phyloP scores from a whole-genome alignment of 2,888 invertebrate genomes.

The Doris montereyensis region DNA sequence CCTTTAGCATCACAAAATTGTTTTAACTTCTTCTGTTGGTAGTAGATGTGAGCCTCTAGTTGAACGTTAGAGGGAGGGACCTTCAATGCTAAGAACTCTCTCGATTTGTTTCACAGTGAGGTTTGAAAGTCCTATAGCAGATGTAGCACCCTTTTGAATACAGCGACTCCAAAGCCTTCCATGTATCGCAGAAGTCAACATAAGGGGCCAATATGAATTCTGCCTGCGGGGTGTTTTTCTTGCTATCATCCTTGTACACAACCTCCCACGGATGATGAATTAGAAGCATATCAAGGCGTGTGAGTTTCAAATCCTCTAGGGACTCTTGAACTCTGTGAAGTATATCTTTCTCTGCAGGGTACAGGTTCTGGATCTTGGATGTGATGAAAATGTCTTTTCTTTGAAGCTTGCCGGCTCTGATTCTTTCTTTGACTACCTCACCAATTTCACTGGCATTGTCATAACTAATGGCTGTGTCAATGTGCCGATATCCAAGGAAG shows the following conservation, averaged over 20 bases:
- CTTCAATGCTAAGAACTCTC: constrained; percentile 45
- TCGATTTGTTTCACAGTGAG: constrained; percentile 55
- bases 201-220: constrained; percentile 47
- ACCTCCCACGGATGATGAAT: constrained; percentile 62
- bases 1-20: constrained; percentile 50
- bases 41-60: constrained; percentile 60
- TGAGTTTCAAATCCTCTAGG: constrained; percentile 51
- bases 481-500: constrained; percentile 54
- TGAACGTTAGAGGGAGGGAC: constrained; percentile 58
- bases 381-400: constrained; percentile 58
- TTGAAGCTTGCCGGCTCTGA: constrained; percentile 49
- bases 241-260: constrained; percentile 51
- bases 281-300: constrained; percentile 58
- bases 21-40: constrained; percentile 52
- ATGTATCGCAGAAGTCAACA: constrained; percentile 53
- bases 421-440: constrained; percentile 47
- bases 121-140: constrained; percentile 62
- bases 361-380: constrained; percentile 53
- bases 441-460: constrained; percentile 59
- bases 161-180: constrained; percentile 54
- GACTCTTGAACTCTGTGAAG: constrained; percentile 52
- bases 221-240: constrained; percentile 42
- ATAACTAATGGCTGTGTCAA: constrained; percentile 60
- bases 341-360: constrained; percentile 46
- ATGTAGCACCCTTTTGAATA: constrained; percentile 47